Base-by-base conservation (phyloP, 2,888 invertebrate species). In the Mantis religiosa region DNA sequence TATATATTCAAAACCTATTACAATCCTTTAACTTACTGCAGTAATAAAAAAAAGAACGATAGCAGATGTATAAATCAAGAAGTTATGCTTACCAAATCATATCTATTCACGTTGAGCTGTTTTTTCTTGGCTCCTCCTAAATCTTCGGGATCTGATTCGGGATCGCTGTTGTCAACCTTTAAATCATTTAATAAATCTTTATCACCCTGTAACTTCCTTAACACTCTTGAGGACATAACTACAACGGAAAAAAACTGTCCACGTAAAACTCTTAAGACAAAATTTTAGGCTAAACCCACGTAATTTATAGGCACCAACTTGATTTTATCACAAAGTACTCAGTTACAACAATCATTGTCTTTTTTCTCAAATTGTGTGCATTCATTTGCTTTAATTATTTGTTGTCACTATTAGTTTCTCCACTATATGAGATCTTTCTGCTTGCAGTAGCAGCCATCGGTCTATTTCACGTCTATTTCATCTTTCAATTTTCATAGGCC, bases 101-200 rank as follows among this genome's bases (percentile, higher is more conserved):
- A 97, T 91, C 95, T 94, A 93, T 96, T 96, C 89, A 95, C 94
- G 92, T 96, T 95, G 88, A 95, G 93, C 90, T 94, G 94, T 91
- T 95, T 95, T 91, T 94, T 94, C 91, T 95, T 93, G 82, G 94
- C 94, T 90, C 94, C 94, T 90, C 94, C 94, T 90, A 93, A 93
- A 88, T 93, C 92, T 82, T 94, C 94, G 88, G 94, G 93, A 91
- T 96, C 95, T 41, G 93, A 93, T 90, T 95, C 95, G 25, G 89
- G 89, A 85, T 90, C 90, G 83, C 89, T 90, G 84, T 91, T 92
- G 54, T 93, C 93, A 91, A 94, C 94, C 89, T 94, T 92, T 90
- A 93, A 92, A 91, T 94, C 94, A 90, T 94, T 94, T 85, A 93
- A 93, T 90, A 93, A 91, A 90, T 94, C 94, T 91, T 94, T 94